phyloP scores from a whole-genome alignment of 2,888 invertebrate genomes.

The Nephrotoma flavescens region DNA sequence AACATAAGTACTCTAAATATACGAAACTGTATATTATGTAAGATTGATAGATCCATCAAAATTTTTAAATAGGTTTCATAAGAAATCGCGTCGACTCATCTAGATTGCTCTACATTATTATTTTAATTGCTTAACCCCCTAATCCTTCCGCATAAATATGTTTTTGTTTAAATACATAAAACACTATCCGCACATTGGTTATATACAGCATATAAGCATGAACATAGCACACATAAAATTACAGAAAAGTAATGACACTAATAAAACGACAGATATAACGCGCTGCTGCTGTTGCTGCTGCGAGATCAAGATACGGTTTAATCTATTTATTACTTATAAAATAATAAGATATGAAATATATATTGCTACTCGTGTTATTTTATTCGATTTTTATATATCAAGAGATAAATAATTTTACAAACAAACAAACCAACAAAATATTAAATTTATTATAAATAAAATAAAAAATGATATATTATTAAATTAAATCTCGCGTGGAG shows the following conservation, averaged over 20 bases:
- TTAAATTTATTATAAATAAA: neutral
- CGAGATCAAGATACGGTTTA: neutral
- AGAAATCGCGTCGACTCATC: neutral
- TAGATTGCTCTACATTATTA: neutral
- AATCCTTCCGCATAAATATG: neutral
- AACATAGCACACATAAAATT: neutral
- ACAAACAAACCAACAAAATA: neutral
- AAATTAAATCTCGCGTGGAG: neutral
- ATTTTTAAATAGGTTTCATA: neutral
- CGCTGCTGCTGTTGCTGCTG: neutral
- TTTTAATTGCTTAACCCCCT: neutral
- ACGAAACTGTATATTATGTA: neutral
- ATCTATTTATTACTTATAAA: neutral
- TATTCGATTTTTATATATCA: neutral
- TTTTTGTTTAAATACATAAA: neutral
- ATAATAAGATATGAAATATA: neutral
- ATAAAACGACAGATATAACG: neutral
- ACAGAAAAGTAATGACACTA: neutral
- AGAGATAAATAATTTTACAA: neutral
- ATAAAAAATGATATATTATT: neutral
- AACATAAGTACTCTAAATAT: neutral
- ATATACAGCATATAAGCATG: neutral
- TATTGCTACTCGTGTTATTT: neutral
- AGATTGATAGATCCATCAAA: neutral
- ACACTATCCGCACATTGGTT: neutral